A percentile compares a stretch with the other conserved stretches of the same genome.
Evolutionary conservation across 2,888 invertebrate species (phyloP).

Genomic region (Dryomyza anilis): DNA sequence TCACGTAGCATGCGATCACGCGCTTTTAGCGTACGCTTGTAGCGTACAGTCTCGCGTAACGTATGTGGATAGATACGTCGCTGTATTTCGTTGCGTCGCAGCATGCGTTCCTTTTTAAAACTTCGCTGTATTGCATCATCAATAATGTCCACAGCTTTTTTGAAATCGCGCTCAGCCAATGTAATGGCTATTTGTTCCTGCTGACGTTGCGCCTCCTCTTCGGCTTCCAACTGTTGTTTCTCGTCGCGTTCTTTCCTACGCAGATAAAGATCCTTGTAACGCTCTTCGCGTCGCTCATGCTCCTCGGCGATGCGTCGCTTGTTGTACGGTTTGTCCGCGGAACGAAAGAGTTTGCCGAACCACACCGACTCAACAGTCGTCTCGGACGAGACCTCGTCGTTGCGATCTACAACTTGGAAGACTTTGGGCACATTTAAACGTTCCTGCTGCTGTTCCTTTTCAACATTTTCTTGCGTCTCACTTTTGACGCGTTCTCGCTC

Average conservation of each 20-base stretch:
- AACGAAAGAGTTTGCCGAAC: conserved; percentile 46
- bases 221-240: conserved; percentile 7
- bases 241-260: conserved; percentile 35
- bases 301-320: conserved; percentile 42
- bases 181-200: conserved; percentile 36
- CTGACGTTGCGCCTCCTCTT: conserved; percentile 30
- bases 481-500: conserved; percentile 45
- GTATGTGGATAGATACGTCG: conserved; percentile 51
- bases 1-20: conserved; percentile 48
- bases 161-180: conserved; percentile 44
- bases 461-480: conserved; percentile 40
- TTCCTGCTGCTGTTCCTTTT: conserved; percentile 45
- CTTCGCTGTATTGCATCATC: conserved; percentile 46
- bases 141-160: conserved; percentile 39
- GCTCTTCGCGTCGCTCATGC: conserved; percentile 38
- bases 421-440: conserved; percentile 39
- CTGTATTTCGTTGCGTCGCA: conserved; percentile 38
- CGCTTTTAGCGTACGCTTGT: conserved; percentile 46
- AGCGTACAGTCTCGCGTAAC: conserved; percentile 46
- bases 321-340: conserved; percentile 48
- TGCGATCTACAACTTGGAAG: conserved; percentile 31
- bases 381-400: background rate
- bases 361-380: conserved; percentile 17
- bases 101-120: conserved; percentile 41
- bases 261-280: conserved; percentile 52